These are phyloP conservation scores for Philopedon plagiatum DNA, from an alignment of 2,888 invertebrate genomes.

Conservation along the genomic window DNA sequence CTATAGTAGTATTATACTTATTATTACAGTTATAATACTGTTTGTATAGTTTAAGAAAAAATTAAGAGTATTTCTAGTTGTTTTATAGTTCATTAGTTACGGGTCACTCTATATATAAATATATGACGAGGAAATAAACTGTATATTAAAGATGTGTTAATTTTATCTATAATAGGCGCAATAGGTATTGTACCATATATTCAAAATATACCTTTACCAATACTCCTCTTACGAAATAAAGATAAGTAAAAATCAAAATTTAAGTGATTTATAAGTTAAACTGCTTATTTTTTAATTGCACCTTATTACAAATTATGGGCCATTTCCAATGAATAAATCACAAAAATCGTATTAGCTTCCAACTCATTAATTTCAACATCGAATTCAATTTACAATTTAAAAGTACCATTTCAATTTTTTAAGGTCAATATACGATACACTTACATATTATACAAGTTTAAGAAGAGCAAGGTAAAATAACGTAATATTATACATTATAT, in stretches of 20 bases:
- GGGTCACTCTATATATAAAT: too few relatives aligned
- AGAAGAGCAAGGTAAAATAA: conserved; percentile 8
- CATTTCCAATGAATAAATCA: conserved; percentile 37
- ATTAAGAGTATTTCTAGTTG: too few relatives aligned
- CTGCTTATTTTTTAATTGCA: conserved; percentile 32
- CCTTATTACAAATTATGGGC: conserved; percentile 29
- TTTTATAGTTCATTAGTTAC: too few relatives aligned
- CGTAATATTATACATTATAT: too few relatives aligned
- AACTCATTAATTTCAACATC: conserved; percentile 43
- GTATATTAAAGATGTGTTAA: too few relatives aligned
- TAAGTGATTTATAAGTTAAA: conserved; percentile 15
- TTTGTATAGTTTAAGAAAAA: too few relatives aligned
- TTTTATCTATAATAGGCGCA: too few relatives aligned
- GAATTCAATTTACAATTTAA: conserved; percentile 31
- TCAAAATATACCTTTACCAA: too few relatives aligned
- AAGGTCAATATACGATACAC: conserved; percentile 20
- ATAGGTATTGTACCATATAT: too few relatives aligned
- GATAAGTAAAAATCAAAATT: conserved; percentile 14
- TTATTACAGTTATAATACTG: too few relatives aligned
- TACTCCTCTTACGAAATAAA: conserved; percentile 14
- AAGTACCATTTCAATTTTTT: conserved; percentile 26
- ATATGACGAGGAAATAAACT: too few relatives aligned
- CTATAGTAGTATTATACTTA: too few relatives aligned
- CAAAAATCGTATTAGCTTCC: conserved; percentile 28
- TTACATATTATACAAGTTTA: background rate